phyloP scores from a whole-genome alignment of 2,888 invertebrate species.

The Euproctis similis region DNA sequence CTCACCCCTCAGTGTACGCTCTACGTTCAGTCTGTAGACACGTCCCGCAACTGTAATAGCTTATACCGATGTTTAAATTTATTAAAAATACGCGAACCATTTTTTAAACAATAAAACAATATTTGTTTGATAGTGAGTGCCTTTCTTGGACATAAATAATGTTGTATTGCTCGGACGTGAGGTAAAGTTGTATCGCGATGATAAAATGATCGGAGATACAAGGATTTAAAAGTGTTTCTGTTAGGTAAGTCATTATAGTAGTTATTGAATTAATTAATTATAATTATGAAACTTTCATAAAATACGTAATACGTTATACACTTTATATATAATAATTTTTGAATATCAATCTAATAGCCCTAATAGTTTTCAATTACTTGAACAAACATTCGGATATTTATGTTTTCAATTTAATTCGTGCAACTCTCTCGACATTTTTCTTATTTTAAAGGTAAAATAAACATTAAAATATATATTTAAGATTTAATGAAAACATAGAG shows the following conservation, averaged over 20 bases:
- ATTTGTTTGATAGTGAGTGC: slow-evolving; percentile 30
- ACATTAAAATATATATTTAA: no score
- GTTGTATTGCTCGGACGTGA: slow-evolving; percentile 51
- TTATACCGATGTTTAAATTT: slow-evolving; percentile 35
- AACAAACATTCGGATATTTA: not conserved
- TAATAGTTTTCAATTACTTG: no score
- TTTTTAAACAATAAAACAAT: slow-evolving; percentile 12
- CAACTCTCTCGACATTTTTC: no score
- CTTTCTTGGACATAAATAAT: slow-evolving; percentile 42
- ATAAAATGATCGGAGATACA: slow-evolving; percentile 43
- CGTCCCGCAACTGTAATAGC: slow-evolving; percentile 26
- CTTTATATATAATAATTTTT: no score
- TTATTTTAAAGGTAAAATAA: no score
- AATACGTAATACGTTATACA: no score
- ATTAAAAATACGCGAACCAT: slow-evolving; percentile 22
- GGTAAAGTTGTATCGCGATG: slow-evolving; percentile 43
- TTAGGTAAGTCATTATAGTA: slow-evolving; percentile 33
- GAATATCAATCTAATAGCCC: no score
- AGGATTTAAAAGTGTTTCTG: slow-evolving; percentile 32
- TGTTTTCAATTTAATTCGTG: not conserved
- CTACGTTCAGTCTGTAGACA: slow-evolving; percentile 30
- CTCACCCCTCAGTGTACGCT: slow-evolving; percentile 40
- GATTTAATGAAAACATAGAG: no score
- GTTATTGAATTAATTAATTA: not conserved
- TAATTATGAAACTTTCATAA: not conserved